Evolutionary conservation across 2,888 invertebrate species (phyloP), one percentile per base, ranked within the genome.

Genomic region (Brachyopa scutellaris): DNA sequence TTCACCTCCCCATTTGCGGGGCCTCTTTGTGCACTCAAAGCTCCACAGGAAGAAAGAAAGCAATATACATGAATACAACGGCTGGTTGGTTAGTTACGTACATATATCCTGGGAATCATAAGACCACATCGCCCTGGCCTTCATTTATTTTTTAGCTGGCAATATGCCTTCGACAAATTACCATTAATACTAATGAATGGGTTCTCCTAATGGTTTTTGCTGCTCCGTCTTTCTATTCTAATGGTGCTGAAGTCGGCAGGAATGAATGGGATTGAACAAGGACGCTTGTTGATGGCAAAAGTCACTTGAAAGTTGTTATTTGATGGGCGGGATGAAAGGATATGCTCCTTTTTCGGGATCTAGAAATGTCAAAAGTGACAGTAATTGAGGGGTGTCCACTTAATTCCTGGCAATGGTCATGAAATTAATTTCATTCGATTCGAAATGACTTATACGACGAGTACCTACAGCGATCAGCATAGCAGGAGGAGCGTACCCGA

Each of bases 121-220:
- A 49, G 40, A 55, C 55, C 23, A 36, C 42, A n/a, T n/a, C 36
- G 31, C 19, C 40, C 47, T 62, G 40, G 64, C 64, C 55, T 78
- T 78, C 62, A 40, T 42, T 64, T 78, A 64, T 78, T 78, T 78
- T 40, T 70, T 31, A 57, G 64, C 64, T 78, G 70, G 77, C 77
- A 78, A 64, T 62, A 70, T 78, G 77, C 77, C 77, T 64, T 70
- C 70, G 70, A 78, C 77, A 70, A 78, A 78, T 78, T 78, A 70
- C 77, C 77, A 70, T 70, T 78, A 78, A 78, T 42, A 64, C 77
- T 78, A 78, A 78, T 78, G 77, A 78, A 78, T 78, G 70, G 77
- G 62, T 70, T 78, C 55, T 38, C 31, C 70, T 78, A 70, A 78
- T 78, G 70, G 77, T 62, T 47, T 78, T 55, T 62, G 74, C 51